These are phyloP conservation scores for Heliconius sara DNA, from an alignment of 2,888 invertebrate genomes.

Conservation along the genomic window DNA sequence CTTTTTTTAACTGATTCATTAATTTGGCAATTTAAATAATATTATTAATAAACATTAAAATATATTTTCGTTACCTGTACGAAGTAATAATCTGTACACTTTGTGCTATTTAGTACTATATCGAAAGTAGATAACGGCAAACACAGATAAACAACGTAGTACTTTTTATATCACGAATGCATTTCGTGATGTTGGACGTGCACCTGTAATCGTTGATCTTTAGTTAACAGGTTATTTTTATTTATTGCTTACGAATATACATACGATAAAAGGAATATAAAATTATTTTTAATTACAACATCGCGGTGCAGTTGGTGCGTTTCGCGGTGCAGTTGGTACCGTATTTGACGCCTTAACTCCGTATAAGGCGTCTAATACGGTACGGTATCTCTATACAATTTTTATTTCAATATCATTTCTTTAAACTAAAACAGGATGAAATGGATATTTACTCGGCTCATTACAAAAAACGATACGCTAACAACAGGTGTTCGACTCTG, in stretches of 20 bases:
- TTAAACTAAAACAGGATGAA: constrained; percentile 45
- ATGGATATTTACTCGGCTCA: constrained; percentile 47
- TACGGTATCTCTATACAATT: neutral
- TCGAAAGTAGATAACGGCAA: constrained; percentile 36
- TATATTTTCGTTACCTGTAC: neutral
- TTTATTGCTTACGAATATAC: constrained; percentile 6
- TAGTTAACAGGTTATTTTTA: constrained; percentile 27
- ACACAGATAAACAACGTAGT: constrained; percentile 39
- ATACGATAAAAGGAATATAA: constrained; percentile 2
- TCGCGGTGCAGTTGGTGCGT: neutral
- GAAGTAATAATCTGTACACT: neutral
- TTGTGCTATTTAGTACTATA: constrained; percentile 13
- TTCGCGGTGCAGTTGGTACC: too few relatives aligned
- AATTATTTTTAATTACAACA: neutral
- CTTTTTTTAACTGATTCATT: neutral
- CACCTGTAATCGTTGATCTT: constrained; percentile 39
- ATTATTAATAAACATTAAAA: too few relatives aligned
- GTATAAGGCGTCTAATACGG: neutral
- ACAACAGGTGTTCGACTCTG: constrained; percentile 50
- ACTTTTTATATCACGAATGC: constrained; percentile 39
- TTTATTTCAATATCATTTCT: constrained; percentile 27
- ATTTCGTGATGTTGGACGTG: constrained; percentile 35
- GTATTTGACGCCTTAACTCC: neutral
- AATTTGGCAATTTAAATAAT: too few relatives aligned
- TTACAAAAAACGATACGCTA: constrained; percentile 47